Conservation (phyloP, 1,140 invertebrate species). For the Drosophila lowei region DNA sequence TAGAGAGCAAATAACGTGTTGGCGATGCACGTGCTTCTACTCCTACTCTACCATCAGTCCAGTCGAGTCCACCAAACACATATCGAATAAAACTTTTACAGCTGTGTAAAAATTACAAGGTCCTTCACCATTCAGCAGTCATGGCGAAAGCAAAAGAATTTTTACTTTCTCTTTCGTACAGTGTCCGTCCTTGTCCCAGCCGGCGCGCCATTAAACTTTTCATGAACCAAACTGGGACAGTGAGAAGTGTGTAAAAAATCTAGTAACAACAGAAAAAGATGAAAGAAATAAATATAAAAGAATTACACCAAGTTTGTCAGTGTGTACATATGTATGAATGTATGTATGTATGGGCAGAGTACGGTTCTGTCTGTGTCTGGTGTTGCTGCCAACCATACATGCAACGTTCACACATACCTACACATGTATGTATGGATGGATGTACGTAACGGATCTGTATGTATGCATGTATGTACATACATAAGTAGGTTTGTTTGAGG, state of each 20-base stretch:
- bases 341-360: constrained; percentile 31
- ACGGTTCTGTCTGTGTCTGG: constrained; percentile 62
- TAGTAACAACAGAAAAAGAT: constrained; percentile 81
- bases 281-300: constrained; percentile 82
- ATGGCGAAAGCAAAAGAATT: constrained; percentile 72
- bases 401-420: constrained; percentile 21
- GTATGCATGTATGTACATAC: constrained; percentile 28
- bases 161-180: constrained; percentile 76
- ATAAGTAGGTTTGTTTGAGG: constrained; percentile 54
- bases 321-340: constrained; percentile 15
- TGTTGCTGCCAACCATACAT: constrained; percentile 45
- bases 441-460: constrained; percentile 15
- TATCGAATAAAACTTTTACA: constrained; percentile 82
- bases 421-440: constrained; percentile 19
- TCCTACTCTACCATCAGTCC: constrained; percentile 24
- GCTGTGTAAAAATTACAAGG: constrained; percentile 81
- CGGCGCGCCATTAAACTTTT: constrained; percentile 78
- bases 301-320: constrained; percentile 75
- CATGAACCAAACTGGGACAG: constrained; percentile 79
- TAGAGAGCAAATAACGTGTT: constrained; percentile 73
- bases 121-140: constrained; percentile 67
- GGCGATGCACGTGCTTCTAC: constrained; percentile 35
- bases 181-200: constrained; percentile 59
- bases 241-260: constrained; percentile 74
- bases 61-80: constrained; percentile 62